These are phyloP conservation scores for Epizoanthus fatuus DNA, from an alignment of 92 coral and sea anemone species.

Conservation along the genomic window DNA sequence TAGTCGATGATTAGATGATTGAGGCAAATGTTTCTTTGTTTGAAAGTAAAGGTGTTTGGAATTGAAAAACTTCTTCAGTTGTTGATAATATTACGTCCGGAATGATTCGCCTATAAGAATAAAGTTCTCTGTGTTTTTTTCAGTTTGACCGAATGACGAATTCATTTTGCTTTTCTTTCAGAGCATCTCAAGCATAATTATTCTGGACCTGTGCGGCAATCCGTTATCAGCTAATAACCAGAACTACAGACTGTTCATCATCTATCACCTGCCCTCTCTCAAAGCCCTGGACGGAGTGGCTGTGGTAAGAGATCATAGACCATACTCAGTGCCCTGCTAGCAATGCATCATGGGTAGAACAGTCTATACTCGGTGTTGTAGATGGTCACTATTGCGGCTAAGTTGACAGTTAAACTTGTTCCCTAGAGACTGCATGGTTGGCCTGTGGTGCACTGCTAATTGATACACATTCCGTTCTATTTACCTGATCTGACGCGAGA, in stretches of 20 bases:
- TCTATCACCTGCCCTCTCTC: constrained; percentile 92
- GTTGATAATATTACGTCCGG: neutral
- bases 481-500: no score
- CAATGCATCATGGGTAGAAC: neutral
- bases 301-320: constrained; percentile 76
- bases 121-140: no score
- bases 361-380: no score
- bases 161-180: constrained; percentile 20
- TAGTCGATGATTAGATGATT: no score
- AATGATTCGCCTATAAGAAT: neutral
- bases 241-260: constrained; percentile 91
- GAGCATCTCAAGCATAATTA: constrained; percentile 82
- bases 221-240: constrained; percentile 79
- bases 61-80: neutral
- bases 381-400: no score
- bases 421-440: neutral
- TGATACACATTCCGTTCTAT: neutral
- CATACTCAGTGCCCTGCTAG: neutral
- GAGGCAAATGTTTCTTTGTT: no score
- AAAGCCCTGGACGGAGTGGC: constrained; percentile 97
- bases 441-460: neutral
- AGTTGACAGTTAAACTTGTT: neutral
- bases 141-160: no score
- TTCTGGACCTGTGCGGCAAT: constrained; percentile 94
- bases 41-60: neutral